A percentile compares a stretch with the other conserved stretches of the same genome.
Evolutionary conservation across 2,797 vertebrate species (phyloP).

Genomic region (Eospalax fontanierii): DNA sequence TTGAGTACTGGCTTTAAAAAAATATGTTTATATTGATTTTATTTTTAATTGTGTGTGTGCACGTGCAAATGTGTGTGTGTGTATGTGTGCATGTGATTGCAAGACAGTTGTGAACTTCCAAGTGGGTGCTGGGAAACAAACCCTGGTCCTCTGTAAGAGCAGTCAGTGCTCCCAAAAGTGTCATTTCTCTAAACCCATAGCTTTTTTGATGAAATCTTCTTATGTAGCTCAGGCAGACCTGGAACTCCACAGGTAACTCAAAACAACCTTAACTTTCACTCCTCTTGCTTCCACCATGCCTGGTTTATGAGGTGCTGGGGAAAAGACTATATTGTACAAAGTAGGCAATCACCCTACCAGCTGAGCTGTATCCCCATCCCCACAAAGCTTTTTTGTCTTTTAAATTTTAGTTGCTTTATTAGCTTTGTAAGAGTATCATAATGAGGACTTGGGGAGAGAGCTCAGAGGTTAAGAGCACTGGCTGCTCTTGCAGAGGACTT

Average conservation of each 20-base stretch:
- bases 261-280: neutral
- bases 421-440: neutral
- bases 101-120: neutral
- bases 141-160: too few species aligned
- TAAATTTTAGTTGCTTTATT: neutral
- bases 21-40: too few species aligned
- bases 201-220: too few species aligned
- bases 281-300: neutral
- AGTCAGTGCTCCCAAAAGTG: too few species aligned
- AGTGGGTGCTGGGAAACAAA: neutral
- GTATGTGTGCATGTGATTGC: neutral
- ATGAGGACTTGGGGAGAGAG: neutral
- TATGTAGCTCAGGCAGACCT: too few species aligned
- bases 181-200: too few species aligned
- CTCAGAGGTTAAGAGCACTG: too few species aligned
- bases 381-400: neutral
- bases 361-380: neutral
- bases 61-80: neutral
- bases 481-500: too few species aligned
- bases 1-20: too few species aligned
- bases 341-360: neutral
- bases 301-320: neutral
- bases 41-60: neutral
- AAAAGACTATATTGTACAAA: too few species aligned
- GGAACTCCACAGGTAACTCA: too few species aligned